These are phyloP conservation scores for Hylomyscus alleni DNA, from an alignment of 2,797 vertebrate species.

Conservation along the genomic window DNA sequence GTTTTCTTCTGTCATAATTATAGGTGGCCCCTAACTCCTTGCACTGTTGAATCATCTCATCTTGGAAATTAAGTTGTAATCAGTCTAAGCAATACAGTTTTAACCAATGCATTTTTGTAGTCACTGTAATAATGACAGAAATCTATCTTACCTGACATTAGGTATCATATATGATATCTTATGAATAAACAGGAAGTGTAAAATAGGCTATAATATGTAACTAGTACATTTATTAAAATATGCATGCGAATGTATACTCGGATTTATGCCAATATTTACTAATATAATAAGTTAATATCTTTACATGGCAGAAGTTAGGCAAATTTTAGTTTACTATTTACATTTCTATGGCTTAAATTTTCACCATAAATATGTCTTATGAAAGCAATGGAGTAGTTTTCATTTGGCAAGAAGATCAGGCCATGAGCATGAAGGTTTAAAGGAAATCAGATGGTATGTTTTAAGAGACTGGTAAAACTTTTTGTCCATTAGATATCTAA, in stretches of 20 bases:
- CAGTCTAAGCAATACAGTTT: not conserved
- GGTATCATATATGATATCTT: not conserved
- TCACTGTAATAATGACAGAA: not conserved
- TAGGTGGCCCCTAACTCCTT: not conserved
- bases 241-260: not conserved
- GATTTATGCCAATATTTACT: not conserved
- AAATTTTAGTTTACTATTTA: not conserved
- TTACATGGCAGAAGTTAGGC: not conserved
- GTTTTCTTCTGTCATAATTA: not conserved
- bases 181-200: not conserved
- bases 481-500: conserved; percentile 10
- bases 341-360: conserved; percentile 21
- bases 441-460: not conserved
- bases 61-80: conserved; percentile 38
- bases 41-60: not conserved
- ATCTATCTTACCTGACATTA: not conserved
- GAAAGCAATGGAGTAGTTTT: not conserved
- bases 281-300: conserved; percentile 7
- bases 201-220: not conserved
- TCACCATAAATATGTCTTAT: not conserved
- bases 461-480: not conserved
- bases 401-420: not conserved
- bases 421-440: not conserved
- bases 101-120: conserved; percentile 4
- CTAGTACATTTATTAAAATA: not conserved